Evolutionary conservation across 2,888 invertebrate species (phyloP), one percentile per base, ranked within the genome.

Genomic region (Idaea straminata): DNA sequence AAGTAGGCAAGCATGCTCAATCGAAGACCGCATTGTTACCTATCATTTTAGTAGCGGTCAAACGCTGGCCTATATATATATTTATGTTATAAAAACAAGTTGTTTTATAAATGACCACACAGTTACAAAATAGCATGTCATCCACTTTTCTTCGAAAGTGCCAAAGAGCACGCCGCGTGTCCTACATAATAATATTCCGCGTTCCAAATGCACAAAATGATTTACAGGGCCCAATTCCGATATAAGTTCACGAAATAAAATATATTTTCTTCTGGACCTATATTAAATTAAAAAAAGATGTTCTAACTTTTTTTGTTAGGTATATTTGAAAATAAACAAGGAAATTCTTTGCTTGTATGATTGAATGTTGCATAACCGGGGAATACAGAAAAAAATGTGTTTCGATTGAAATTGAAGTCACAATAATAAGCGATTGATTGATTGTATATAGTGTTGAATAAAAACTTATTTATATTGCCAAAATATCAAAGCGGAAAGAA

Each of bases 131-230:
- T 77, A 81, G 2, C 13, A 47, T 47, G 47, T 47, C 47, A 47
- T 47, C 47, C 47, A 47, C 47, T 47, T 7, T 80, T 80, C 74
- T 74, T 73, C 80, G 71, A 77, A 83, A 71, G 68, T 74, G 57
- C 63, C 64, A 80, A 72, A 77, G 72, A 71, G 70, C 69, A 74
- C 10, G 69, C 63, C 66, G 64, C 79, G 74, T 76, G 80, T 69
- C 77, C 80, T 72, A 78, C 68, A 78, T 82, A 62, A 62, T 62
- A 59, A 69, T 16, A 71, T 85, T 85, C 84, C 84, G 83, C 83
- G 76, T 85, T 57, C 63, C 67, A 69, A 64, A 69, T 67, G 64
- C 38, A 64, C 47, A n/a, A 57, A 62, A 47, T 47, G 47, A 10
- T 47, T 47, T 47, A 47, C 47, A 2, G 47, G 13, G 13, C 47